phyloP scores from a whole-genome alignment of 2,797 vertebrate species.

The Mormyrops boulengeri region DNA sequence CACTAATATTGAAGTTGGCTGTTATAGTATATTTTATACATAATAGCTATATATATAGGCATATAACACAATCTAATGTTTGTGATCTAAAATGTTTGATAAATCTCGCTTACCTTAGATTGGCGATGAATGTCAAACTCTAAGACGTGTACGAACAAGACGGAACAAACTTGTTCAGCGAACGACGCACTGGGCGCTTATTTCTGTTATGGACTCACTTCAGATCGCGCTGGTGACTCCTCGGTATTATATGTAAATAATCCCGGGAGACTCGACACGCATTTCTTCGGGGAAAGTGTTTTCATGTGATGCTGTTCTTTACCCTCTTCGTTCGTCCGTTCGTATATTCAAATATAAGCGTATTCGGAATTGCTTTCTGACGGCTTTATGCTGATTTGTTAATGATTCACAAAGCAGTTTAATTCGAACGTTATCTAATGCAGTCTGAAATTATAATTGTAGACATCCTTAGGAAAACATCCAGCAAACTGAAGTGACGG shows the following conservation, averaged over 20 bases:
- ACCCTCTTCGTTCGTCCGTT: neutral
- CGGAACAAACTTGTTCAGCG: neutral
- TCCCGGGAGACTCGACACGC: neutral
- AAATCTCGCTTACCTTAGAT: neutral
- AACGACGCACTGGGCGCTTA: neutral
- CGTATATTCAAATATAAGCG: neutral
- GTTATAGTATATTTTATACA: neutral
- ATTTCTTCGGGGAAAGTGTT: neutral
- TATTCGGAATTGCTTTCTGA: neutral
- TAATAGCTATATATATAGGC: neutral
- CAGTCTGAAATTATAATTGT: neutral
- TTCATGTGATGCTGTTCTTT: neutral
- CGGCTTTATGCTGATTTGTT: neutral
- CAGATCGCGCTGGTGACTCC: neutral
- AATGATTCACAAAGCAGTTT: neutral
- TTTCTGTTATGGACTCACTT: neutral
- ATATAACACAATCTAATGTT: neutral
- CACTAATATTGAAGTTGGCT: neutral
- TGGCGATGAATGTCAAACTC: neutral
- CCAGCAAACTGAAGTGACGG: neutral
- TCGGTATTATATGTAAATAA: neutral
- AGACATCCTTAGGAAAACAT: neutral
- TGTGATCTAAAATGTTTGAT: neutral
- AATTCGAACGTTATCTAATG: neutral
- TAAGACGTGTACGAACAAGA: neutral